These are phyloP conservation scores for Glandiceps talaboti DNA, from an alignment of 53 echinoderm and acorn worm species.

Conservation along the genomic window DNA sequence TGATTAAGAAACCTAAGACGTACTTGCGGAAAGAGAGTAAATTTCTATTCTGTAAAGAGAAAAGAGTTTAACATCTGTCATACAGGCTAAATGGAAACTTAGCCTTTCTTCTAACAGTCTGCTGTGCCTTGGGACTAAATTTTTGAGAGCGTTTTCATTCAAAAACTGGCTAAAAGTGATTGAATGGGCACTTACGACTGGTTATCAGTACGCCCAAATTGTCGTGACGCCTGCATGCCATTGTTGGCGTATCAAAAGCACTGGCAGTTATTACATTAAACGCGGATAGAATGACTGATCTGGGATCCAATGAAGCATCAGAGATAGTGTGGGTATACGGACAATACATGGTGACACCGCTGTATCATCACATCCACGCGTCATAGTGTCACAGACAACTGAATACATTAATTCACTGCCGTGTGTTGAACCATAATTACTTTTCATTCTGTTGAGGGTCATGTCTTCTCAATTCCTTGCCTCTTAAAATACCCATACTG, in stretches of 20 bases:
- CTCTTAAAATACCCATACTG: too few relatives aligned
- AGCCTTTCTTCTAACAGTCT: background rate
- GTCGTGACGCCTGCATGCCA: constrained; percentile 1
- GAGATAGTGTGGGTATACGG: background rate
- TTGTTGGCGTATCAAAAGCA: background rate
- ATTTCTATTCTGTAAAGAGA: too few relatives aligned
- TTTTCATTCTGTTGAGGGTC: too few relatives aligned
- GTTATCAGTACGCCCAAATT: background rate
- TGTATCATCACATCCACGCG: background rate
- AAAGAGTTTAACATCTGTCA: background rate
- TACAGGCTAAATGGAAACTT: background rate
- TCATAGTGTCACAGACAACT: background rate
- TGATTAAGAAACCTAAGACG: background rate
- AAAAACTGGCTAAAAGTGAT: background rate
- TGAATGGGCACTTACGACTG: background rate
- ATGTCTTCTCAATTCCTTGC: too few relatives aligned
- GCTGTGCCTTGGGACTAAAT: background rate
- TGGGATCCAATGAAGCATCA: background rate
- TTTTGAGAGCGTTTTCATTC: background rate
- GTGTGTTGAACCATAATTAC: too few relatives aligned
- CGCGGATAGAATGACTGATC: background rate
- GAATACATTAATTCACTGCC: too few relatives aligned
- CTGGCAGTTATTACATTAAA: background rate
- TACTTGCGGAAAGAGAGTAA: background rate
- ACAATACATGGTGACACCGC: background rate